These are phyloP conservation scores for Hylaeus volcanicus DNA, from an alignment of 1,140 invertebrate genomes.

Conservation along the genomic window DNA sequence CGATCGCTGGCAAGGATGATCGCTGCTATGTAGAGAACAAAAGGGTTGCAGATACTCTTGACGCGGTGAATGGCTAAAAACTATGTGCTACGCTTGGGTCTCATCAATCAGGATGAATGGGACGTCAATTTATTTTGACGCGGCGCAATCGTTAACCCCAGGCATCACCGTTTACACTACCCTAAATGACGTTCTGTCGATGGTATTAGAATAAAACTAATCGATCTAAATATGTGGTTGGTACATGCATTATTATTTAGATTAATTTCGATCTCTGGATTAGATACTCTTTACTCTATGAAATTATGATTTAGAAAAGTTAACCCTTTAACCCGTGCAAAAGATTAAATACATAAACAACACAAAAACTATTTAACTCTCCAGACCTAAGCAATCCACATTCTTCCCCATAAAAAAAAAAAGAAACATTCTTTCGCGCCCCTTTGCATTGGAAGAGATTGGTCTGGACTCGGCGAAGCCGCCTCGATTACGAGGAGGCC, in stretches of 20 bases:
- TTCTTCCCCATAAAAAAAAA: not conserved
- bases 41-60: slow-evolving; percentile 8
- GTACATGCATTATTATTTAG: too few relatives aligned
- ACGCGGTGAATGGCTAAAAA: slow-evolving; percentile 2
- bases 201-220: slow-evolving; percentile 34
- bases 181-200: slow-evolving; percentile 57
- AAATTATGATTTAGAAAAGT: too few relatives aligned
- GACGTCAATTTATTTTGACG: slow-evolving; percentile 61
- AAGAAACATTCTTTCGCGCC: too few relatives aligned
- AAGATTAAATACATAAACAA: too few relatives aligned
- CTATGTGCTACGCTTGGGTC: slow-evolving; percentile 30
- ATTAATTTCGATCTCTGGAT: too few relatives aligned
- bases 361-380: too few relatives aligned
- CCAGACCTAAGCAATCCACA: too few relatives aligned
- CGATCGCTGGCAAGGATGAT: slow-evolving; percentile 30
- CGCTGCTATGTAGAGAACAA: not conserved
- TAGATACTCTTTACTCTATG: too few relatives aligned
- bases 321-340: too few relatives aligned
- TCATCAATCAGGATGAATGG: slow-evolving; percentile 59
- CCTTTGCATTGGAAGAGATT: too few relatives aligned
- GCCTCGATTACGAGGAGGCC: not conserved
- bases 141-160: slow-evolving; percentile 28
- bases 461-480: not conserved
- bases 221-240: too few relatives aligned
- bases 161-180: slow-evolving; percentile 19